These are phyloP conservation scores for Nymphalis urticae DNA, from an alignment of 2,888 invertebrate species.

Conservation along the genomic window DNA sequence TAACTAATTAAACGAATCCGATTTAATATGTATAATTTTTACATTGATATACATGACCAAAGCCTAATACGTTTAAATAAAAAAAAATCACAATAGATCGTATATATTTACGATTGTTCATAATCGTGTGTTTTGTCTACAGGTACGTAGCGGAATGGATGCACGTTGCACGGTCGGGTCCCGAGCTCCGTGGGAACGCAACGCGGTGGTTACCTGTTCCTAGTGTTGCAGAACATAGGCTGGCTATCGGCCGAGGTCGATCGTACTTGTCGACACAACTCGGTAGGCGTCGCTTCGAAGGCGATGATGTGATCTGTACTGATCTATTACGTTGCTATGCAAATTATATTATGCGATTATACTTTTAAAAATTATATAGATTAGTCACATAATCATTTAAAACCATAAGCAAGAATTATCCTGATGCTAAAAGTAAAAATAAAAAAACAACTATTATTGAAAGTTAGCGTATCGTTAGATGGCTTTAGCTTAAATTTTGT, in stretches of 20 bases:
- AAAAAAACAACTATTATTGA: too few relatives aligned
- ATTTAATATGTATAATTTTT: background rate
- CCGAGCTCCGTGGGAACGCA: constrained; percentile 52
- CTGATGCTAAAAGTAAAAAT: too few relatives aligned
- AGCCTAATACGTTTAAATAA: background rate
- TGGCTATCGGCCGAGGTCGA: constrained; percentile 1
- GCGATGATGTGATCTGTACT: background rate
- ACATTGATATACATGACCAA: background rate
- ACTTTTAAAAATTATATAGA: too few relatives aligned
- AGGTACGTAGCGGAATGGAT: constrained; percentile 44
- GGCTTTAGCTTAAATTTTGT: too few relatives aligned
- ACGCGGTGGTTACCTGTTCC: constrained; percentile 7
- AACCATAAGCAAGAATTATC: too few relatives aligned
- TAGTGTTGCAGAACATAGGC: background rate
- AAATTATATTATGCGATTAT: too few relatives aligned
- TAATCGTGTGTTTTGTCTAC: constrained; percentile 43
- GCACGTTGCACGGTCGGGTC: constrained; percentile 19
- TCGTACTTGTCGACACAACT: background rate
- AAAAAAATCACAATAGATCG: constrained; percentile 5
- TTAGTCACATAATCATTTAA: too few relatives aligned
- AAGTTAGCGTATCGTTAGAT: too few relatives aligned
- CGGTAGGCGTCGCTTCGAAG: background rate
- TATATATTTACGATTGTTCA: constrained; percentile 11
- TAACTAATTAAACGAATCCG: background rate
- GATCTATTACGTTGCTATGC: too few relatives aligned